Evolutionary conservation across 35 echinoderm and acorn worm species (phyloP), one percentile per base, ranked within the genome.

Genomic region (Amphiura filiformis): DNA sequence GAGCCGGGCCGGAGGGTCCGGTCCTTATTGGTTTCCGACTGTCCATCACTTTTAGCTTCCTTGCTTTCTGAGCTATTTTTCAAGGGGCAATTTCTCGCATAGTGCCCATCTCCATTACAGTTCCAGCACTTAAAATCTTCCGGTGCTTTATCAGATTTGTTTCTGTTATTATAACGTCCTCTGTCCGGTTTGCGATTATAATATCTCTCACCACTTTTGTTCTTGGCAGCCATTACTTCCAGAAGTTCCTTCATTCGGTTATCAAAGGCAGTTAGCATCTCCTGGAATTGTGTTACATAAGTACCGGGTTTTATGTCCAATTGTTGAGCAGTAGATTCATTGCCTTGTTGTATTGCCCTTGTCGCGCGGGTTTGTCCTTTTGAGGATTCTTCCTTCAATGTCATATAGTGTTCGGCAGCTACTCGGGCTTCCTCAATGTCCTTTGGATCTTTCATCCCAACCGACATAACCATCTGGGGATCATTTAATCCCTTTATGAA

Each of bases 361-460:
- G 26, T 38, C 18, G n/a, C 30, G 31, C 20, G 32, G 57, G 14
- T 77, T 38, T 1, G 81, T 40, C 20, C 15, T 84, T 28, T 77
- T 57, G 28, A 38, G n/a, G 15, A n/a, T 14, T 12, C 32, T 34
- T 1, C 57, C 47, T 17, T 82, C 26, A 70, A 26, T 61, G 17
- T 87, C 90, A 14, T 44, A 39, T 1, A 92, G 49, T n/a, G 84
- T 39, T 86, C 84, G 0, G 57, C 77, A 0, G 83, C 89, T 3
- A 34, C 78, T 34, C 36, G 3, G 36, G 89, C 89, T 30, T 79
- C 78, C 32, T 92, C 84, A 32, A 92, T 38, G 0, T 39, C 75
- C 34, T 81, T 32, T 0, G 90, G 90, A 18, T 92, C 40, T 31
- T 47, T 82, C 90, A 92, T 92, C 0, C 90, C 84, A 0, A 92